Conservation (phyloP, 2,113 vertebrate species). For the Amphiprion percula region DNA sequence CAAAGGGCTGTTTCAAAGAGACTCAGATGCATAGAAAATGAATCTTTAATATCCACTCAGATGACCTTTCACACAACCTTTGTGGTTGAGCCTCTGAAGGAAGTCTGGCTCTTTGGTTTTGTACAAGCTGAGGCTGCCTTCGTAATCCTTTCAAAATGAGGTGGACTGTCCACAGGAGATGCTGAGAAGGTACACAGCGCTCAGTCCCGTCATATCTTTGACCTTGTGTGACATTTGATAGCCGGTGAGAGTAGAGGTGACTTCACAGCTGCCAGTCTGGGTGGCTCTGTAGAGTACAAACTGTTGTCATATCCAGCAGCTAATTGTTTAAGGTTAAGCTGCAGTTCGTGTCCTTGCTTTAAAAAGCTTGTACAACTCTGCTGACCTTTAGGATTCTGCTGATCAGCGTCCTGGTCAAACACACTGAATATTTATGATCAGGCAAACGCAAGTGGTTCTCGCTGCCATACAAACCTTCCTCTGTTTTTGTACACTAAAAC, state of each 20-base stretch:
- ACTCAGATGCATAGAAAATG: background rate
- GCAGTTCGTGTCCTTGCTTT: conserved; percentile 27
- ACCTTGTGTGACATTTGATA: conserved; percentile 65
- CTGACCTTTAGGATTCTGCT: conserved; percentile 61
- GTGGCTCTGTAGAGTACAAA: conserved; percentile 16
- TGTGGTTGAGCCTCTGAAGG: conserved; percentile 5
- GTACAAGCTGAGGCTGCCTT: conserved; percentile 33
- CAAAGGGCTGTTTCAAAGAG: conserved; percentile 1
- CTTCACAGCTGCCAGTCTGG: conserved; percentile 24
- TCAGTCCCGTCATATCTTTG: conserved; percentile 37
- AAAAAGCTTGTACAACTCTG: conserved; percentile 26
- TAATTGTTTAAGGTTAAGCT: conserved; percentile 46
- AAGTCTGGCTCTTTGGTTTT: conserved; percentile 1
- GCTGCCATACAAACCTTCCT: background rate
- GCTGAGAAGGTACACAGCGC: conserved; percentile 7
- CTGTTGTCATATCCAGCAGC: conserved; percentile 28
- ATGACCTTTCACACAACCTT: background rate
- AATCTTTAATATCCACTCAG: background rate
- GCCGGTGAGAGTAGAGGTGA: conserved; percentile 47
- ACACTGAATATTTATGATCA: conserved; percentile 63
- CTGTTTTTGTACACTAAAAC: background rate
- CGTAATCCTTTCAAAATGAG: conserved; percentile 34
- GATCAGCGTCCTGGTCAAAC: conserved; percentile 32
- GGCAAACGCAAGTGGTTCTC: background rate
- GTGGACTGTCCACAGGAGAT: conserved; percentile 4